Base-by-base conservation (phyloP, 2,113 vertebrate species). In the Myrmecobius fasciatus region DNA sequence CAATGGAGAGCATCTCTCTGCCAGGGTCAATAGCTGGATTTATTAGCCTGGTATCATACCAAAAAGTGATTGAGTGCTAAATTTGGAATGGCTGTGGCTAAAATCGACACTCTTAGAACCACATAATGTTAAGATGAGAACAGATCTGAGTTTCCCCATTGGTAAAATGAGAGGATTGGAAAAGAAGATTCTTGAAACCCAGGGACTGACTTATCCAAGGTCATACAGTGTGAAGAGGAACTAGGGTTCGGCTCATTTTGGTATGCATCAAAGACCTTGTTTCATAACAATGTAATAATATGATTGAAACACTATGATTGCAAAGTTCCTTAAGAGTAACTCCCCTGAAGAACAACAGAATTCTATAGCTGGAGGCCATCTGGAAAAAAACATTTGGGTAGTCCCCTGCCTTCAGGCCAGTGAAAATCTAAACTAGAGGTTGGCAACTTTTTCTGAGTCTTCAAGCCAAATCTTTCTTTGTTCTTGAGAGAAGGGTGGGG, bases 1-100 rank as follows among this genome's bases (percentile, higher is more conserved):
- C 96, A 95, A 53, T 83, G n/a, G 56, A 48, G 94, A 90, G 91
- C 93, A 51, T 10, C 92, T 83, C 7, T 95, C 92, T 89, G 88
- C 25, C 7, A 60, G 53, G 48, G 0, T 0, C 0, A 56, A 92
- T 25, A 92, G 56, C 14, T 49, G n/a, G 53, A n/a, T 83, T 93
- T 88, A 43, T 88, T 89, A 93, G 75, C 17, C 49, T 54, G 53
- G 92, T 43, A 93, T 22, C 48, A 89, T 5, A 25, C 88, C 95
- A 88, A 93, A 92, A 92, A 51, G 93, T 56, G 91, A 96, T 92
- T 3, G 92, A 94, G 47, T 28, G 83, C 25, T 92, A 0, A 0
- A 0, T 83, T 54, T 92, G 89, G 1, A 1, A 26, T 47, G 94
- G 92, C 47, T 90, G 47, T 26, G n/a, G 67, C n/a, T n/a, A 83